Evolutionary conservation across 2,797 vertebrate genomes (phyloP), one percentile per base, ranked within the genome.

Genomic region (Tapera naevia): DNA sequence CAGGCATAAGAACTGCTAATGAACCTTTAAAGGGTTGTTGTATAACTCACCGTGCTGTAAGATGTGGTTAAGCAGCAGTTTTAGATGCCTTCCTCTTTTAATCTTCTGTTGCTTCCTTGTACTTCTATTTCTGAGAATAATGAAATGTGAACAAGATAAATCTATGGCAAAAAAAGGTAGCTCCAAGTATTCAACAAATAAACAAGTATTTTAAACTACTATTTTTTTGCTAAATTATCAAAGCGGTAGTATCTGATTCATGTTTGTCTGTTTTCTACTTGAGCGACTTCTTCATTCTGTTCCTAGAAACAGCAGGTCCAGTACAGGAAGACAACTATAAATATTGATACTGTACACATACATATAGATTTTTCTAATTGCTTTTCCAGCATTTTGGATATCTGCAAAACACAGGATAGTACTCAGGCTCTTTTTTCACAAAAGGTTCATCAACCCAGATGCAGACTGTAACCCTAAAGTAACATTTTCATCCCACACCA

Each of bases 401-500:
- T 2, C 54, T 74, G 51, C 83, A 41, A 19, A 8, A 24, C 23
- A 19, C 62, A 51, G 50, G 39, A 0, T 0, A 13, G 71, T 3
- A 9, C 17, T 39, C 76, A 54, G 61, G 32, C 12, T 4, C 11
- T 5, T 50, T 4, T 2, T 4, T 12, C 37, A 8, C 43, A 3
- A 6, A 50, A 37, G 48, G 2, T 22, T 9, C 66, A 4, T 7
- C 3, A 11, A 21, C 54, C 9, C 3, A 3, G 19, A 6, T 0
- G 21, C 2, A n/a, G 41, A 24, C 37, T 13, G 13, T 4, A 13
- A 17, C 35, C 71, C 75, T 46, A 46, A 25, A 17, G 2, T 7
- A 15, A 48, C 13, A 1, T 1, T 2, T 7, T 33, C 17, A 11
- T 0, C 74, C 79, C 5, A 1, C 0, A 2, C 53, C n/a, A 41